A percentile compares a stretch with the other conserved stretches of the same genome.
phyloP scores from a whole-genome alignment of 2,113 vertebrate genomes.

The Callipepla californica region DNA sequence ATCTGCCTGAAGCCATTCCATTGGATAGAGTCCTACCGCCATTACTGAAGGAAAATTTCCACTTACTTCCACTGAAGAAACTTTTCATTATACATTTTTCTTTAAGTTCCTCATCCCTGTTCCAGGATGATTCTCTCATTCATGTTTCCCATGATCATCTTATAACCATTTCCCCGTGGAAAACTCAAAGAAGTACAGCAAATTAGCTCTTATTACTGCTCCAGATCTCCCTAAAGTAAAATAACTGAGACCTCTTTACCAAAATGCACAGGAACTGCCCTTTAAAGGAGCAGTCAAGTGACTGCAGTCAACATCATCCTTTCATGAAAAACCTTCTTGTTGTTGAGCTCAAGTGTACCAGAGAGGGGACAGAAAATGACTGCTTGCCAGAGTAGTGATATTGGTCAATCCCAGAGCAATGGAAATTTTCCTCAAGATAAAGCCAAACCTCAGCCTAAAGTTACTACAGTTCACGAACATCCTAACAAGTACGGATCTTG shows the following conservation, averaged over 20 bases:
- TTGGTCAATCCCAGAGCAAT: background rate
- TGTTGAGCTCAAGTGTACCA: background rate
- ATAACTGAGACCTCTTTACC: background rate
- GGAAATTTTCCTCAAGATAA: slow-evolving; percentile 59
- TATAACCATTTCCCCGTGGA: background rate
- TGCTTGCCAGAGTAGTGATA: background rate
- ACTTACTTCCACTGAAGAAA: background rate
- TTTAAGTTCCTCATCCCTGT: background rate
- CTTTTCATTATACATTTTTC: background rate
- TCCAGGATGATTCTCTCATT: background rate
- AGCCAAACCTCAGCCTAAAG: slow-evolving; percentile 51
- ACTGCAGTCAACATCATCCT: background rate
- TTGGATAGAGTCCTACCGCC: background rate
- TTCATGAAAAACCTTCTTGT: background rate
- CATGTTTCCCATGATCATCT: background rate
- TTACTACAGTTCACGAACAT: slow-evolving; percentile 22
- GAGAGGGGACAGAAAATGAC: background rate
- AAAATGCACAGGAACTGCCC: background rate
- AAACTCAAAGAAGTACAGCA: background rate
- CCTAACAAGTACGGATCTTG: background rate
- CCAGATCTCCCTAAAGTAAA: background rate
- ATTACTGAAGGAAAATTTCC: background rate
- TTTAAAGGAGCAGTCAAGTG: background rate
- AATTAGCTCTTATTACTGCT: background rate
- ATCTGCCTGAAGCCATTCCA: background rate